A percentile compares a stretch with the other conserved stretches of the same genome.
Conservation (phyloP, 1,140 invertebrate genomes). For the Drosophila triauraria region DNA sequence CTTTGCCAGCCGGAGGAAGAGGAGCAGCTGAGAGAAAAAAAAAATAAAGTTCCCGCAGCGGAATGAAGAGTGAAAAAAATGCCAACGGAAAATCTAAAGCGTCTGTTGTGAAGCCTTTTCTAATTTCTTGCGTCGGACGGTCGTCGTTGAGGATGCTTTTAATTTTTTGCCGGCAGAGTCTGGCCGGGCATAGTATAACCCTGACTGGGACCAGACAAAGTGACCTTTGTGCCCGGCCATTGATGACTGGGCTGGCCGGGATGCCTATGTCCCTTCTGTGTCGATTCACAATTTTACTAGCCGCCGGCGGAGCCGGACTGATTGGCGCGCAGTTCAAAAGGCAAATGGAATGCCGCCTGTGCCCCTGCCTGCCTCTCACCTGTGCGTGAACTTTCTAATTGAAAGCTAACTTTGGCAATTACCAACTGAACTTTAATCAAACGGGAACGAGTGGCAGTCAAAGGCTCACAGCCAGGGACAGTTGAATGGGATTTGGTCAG, state of each 20-base stretch:
- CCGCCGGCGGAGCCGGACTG: slow-evolving; percentile 33
- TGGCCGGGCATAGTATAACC: slow-evolving; percentile 45
- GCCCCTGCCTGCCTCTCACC: slow-evolving; percentile 40
- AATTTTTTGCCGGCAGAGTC: slow-evolving; percentile 49
- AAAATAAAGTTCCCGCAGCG: slow-evolving; percentile 24
- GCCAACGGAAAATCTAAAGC: slow-evolving; percentile 41
- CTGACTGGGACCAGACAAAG: slow-evolving; percentile 60
- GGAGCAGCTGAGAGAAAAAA: not conserved
- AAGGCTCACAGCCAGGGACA: slow-evolving; percentile 3
- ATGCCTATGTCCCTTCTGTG: slow-evolving; percentile 3
- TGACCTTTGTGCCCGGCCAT: slow-evolving; percentile 62
- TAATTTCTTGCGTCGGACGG: slow-evolving; percentile 48
- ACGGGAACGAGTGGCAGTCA: slow-evolving; percentile 30
- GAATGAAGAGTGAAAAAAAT: slow-evolving; percentile 30
- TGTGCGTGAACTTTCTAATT: slow-evolving; percentile 73
- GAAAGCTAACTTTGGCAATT: slow-evolving; percentile 83
- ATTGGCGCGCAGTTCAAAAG: slow-evolving; percentile 61
- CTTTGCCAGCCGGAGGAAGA: slow-evolving; percentile 35
- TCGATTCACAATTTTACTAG: slow-evolving; percentile 25
- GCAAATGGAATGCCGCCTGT: slow-evolving; percentile 55
- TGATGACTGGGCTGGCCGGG: slow-evolving; percentile 20
- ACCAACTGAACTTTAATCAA: slow-evolving; percentile 77
- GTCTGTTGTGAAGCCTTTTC: slow-evolving; percentile 66
- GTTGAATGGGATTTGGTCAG: slow-evolving; percentile 48
- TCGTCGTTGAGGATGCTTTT: slow-evolving; percentile 38